Base-by-base conservation (phyloP, 37 sponge, comb jelly and placozoan genomes). In the Halichondria panicea region DNA sequence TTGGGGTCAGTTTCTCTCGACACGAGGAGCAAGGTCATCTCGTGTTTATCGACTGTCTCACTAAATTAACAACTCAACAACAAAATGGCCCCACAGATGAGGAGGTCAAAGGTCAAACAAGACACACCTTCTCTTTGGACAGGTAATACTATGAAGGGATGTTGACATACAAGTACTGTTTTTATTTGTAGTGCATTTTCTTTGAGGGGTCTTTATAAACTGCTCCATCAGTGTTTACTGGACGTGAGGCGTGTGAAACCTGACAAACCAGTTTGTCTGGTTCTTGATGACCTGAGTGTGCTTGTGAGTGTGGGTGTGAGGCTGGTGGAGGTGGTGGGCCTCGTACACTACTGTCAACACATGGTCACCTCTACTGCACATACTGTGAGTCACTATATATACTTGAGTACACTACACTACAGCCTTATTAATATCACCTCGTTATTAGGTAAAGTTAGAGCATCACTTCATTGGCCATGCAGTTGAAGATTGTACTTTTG, bases 211-310 rank as follows among this genome's bases (percentile, higher is more conserved):
- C 60, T 73, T 22, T 73, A 73, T 31, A 12, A 56, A 1, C 4
- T 13, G 1, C 9, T 73, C 34, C 42, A 56, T 9, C 8, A 18
- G 19, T 56, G 24, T 3, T 24, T n/a, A n/a, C n/a, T n/a, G n/a
- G n/a, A n/a, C n/a, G n/a, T n/a, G 4, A 1, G n/a, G 27, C 24
- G n/a, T 24, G 3, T 13, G 18, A 30, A 57, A 7, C 62, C 56
- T 30, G 71, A 63, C 0, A 32, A 27, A 30, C 92, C 79, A 45
- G 63, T 82, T 7, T 85, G 79, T 63, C 55, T 92, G 28, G 31
- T 92, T 4, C 30, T 92, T 7, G 92, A 92, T 77, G 92, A 79
- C 38, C 27, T 84, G 28, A 88, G 85, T 64, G 63, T 84, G 22
- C 65, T 87, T 1, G 52, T 87, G 43, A 84, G 81, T 63, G 28